These are phyloP conservation scores for Cottoperca gobio DNA, from an alignment of 2,797 vertebrate genomes.

Conservation along the genomic window DNA sequence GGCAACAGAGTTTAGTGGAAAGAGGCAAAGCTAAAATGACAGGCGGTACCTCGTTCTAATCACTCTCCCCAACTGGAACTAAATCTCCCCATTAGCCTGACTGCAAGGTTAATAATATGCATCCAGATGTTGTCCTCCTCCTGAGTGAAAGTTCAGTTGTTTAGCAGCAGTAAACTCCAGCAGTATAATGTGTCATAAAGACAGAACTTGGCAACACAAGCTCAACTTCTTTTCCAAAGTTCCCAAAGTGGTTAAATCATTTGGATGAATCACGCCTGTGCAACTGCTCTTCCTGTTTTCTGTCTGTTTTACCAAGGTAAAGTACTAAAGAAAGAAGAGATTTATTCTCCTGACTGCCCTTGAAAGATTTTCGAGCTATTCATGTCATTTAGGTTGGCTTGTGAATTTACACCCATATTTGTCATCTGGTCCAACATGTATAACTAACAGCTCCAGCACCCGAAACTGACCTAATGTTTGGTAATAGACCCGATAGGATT, in stretches of 20 bases:
- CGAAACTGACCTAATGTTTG: no score
- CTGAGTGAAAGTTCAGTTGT: constrained; percentile 23
- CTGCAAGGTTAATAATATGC: constrained; percentile 73
- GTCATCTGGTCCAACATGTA: no score
- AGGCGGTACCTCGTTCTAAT: constrained; percentile 70
- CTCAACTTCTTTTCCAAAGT: no score
- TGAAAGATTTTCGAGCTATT: not conserved
- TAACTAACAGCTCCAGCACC: no score
- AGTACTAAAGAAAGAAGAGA: not conserved
- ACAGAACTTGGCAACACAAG: not conserved
- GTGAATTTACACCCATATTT: not conserved
- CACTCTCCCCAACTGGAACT: constrained; percentile 61
- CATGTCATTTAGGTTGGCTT: not conserved
- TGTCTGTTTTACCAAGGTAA: constrained; percentile 1
- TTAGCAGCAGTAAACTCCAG: constrained; percentile 1
- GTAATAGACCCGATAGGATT: no score
- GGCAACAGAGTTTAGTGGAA: constrained; percentile 48
- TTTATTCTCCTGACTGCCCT: not conserved
- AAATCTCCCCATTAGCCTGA: constrained; percentile 74
- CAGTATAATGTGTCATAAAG: not conserved
- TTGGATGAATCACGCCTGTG: constrained; percentile 14
- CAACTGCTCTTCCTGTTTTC: not conserved
- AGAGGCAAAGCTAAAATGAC: constrained; percentile 77
- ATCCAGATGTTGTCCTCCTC: constrained; percentile 54
- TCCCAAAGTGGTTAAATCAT: not conserved